Evolutionary conservation across 2,797 vertebrate species (phyloP).

Genomic region (Takifugu rubripes): DNA sequence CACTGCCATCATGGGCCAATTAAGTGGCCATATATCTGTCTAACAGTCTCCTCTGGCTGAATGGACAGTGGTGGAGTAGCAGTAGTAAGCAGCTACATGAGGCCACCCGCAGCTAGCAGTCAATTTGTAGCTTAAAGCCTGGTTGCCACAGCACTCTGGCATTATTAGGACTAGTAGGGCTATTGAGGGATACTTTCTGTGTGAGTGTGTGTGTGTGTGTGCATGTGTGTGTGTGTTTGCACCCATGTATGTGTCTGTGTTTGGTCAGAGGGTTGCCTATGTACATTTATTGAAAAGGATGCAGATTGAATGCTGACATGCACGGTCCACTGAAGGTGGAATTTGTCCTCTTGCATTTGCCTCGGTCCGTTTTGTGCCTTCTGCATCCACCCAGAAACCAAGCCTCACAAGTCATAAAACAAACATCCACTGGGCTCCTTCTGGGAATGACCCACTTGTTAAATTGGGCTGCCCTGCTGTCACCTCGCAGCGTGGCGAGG

Average conservation of each 20-base stretch:
- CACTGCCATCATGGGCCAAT: conserved; percentile 80
- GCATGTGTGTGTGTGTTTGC: conserved; percentile 13
- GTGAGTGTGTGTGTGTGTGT: conserved; percentile 26
- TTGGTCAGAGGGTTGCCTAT: background rate
- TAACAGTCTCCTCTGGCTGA: conserved; percentile 71
- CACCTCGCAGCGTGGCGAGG: conserved; percentile 41
- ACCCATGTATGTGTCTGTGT: conserved; percentile 1
- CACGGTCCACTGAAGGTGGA: too few species aligned
- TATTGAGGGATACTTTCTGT: conserved; percentile 53
- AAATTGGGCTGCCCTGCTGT: conserved; percentile 47
- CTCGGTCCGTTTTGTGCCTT: background rate
- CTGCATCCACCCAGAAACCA: conserved; percentile 22
- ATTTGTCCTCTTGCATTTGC: background rate
- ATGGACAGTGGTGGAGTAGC: conserved; percentile 63
- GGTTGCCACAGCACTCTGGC: conserved; percentile 70
- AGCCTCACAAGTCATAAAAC: conserved; percentile 48
- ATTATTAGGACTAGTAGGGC: conserved; percentile 69
- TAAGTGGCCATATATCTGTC: conserved; percentile 80
- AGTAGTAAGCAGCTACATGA: conserved; percentile 61
- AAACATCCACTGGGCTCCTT: conserved; percentile 39
- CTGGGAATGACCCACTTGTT: conserved; percentile 54
- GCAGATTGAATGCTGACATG: background rate
- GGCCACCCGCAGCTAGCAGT: conserved; percentile 66
- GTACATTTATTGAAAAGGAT: conserved; percentile 9
- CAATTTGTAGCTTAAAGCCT: conserved; percentile 76